These are phyloP conservation scores for Tricholauxania praeusta DNA, from an alignment of 2,888 invertebrate genomes.

Conservation along the genomic window DNA sequence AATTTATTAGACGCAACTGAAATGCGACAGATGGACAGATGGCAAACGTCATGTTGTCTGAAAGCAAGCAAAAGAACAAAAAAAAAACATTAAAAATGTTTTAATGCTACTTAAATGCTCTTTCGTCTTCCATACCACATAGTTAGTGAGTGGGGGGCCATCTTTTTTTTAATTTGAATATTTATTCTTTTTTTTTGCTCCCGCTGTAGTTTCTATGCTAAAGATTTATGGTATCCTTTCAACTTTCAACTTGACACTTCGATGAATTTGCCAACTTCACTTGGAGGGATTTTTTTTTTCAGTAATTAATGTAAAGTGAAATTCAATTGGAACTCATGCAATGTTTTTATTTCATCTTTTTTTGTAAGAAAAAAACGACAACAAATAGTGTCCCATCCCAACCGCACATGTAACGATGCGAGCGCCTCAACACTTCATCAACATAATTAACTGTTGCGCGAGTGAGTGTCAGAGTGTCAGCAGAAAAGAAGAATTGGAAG, in stretches of 20 bases:
- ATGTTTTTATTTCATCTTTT: neutral
- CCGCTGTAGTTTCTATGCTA: neutral
- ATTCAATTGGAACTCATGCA: conserved; percentile 21
- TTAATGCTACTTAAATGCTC: conserved; percentile 1
- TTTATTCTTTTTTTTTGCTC: neutral
- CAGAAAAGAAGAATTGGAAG: neutral
- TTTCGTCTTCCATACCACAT: neutral
- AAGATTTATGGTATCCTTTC: conserved; percentile 64
- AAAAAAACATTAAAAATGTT: neutral
- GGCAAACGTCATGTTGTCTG: conserved; percentile 1
- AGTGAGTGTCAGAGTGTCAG: conserved; percentile 10
- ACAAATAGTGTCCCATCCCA: too few relatives aligned
- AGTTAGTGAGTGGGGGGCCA: neutral
- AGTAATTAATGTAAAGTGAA: neutral
- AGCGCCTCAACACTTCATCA: neutral
- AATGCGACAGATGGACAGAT: conserved; percentile 10
- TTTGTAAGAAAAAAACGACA: neutral
- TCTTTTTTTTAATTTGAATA: conserved; percentile 25
- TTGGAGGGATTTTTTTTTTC: neutral
- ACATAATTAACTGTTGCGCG: conserved; percentile 27
- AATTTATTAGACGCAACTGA: neutral
- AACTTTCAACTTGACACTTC: conserved; percentile 55
- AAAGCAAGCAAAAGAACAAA: conserved; percentile 12
- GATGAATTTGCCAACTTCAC: conserved; percentile 18
- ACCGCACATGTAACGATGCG: neutral